Conservation (phyloP, 2,797 vertebrate species). For the Rhynchotus rufescens region DNA sequence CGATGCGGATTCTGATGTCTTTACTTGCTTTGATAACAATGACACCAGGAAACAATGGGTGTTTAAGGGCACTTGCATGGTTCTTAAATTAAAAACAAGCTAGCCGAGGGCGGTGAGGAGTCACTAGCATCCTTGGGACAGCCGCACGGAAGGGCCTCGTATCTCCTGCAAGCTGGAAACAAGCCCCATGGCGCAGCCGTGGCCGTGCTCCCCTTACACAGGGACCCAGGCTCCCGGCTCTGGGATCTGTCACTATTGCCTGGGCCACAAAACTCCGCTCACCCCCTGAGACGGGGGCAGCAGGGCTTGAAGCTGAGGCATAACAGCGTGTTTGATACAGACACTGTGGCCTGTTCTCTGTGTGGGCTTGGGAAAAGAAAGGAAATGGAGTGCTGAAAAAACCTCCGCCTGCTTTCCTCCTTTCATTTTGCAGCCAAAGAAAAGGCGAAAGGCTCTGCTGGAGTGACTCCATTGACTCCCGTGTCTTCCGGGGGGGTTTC, state of each 20-base stretch:
- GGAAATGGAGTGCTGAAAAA: conserved; percentile 42
- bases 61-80: conserved; percentile 67
- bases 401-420: conserved; percentile 19
- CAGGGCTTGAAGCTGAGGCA: background rate
- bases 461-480: conserved; percentile 55
- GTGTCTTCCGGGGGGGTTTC: conserved; percentile 50
- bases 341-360: conserved; percentile 1
- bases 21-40: conserved; percentile 76
- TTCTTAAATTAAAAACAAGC: conserved; percentile 78
- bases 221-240: conserved; percentile 33
- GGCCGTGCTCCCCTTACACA: background rate
- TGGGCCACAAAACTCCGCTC: background rate
- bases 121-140: conserved; percentile 48
- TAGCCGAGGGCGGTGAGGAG: conserved; percentile 71
- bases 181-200: conserved; percentile 11
- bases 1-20: conserved; percentile 72
- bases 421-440: conserved; percentile 50
- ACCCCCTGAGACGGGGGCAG: background rate
- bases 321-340: background rate
- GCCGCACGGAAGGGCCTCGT: conserved; percentile 41
- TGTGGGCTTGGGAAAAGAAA: conserved; percentile 20
- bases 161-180: conserved; percentile 52
- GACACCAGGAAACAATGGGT: conserved; percentile 75
- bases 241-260: conserved; percentile 8
- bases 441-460: conserved; percentile 70